Evolutionary conservation across 2,888 invertebrate genomes (phyloP).

Genomic region (Seira sanloemensis): DNA sequence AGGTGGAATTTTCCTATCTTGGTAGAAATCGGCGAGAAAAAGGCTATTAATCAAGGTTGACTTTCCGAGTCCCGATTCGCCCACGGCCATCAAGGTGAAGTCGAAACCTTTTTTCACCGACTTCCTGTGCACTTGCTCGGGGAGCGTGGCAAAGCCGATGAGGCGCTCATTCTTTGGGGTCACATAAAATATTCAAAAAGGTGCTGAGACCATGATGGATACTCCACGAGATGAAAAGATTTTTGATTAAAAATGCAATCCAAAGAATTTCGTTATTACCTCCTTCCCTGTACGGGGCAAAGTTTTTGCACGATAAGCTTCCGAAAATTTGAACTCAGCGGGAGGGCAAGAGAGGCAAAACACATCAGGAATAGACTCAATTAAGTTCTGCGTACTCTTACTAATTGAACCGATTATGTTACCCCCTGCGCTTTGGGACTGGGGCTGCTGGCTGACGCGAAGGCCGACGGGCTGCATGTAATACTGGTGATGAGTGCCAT

Average conservation of each 20-base stretch:
- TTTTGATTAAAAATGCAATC: neutral
- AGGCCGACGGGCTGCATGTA: constrained; percentile 55
- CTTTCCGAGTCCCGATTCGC: constrained; percentile 83
- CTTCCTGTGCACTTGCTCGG: constrained; percentile 97
- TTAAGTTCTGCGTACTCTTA: constrained; percentile 73
- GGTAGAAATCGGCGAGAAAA: constrained; percentile 95
- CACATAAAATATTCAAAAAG: constrained; percentile 21
- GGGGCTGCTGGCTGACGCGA: constrained; percentile 38
- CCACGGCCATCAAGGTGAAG: constrained; percentile 93
- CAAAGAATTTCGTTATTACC: constrained; percentile 62
- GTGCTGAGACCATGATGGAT: neutral
- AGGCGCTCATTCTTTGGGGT: constrained; percentile 71
- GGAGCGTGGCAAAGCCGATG: constrained; percentile 94
- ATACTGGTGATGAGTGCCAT: constrained; percentile 63
- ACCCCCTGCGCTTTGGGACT: constrained; percentile 20
- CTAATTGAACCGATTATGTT: constrained; percentile 65
- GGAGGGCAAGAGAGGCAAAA: constrained; percentile 74
- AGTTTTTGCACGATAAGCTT: constrained; percentile 74
- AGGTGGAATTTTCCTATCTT: constrained; percentile 82
- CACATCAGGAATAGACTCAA: constrained; percentile 73
- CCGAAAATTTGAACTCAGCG: constrained; percentile 73
- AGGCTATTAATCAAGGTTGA: constrained; percentile 96
- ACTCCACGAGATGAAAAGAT: neutral
- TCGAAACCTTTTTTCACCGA: constrained; percentile 98
- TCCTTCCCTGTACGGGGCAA: constrained; percentile 74